Conservation (phyloP, 2,113 vertebrate genomes). For the Elgaria multicarinata region DNA sequence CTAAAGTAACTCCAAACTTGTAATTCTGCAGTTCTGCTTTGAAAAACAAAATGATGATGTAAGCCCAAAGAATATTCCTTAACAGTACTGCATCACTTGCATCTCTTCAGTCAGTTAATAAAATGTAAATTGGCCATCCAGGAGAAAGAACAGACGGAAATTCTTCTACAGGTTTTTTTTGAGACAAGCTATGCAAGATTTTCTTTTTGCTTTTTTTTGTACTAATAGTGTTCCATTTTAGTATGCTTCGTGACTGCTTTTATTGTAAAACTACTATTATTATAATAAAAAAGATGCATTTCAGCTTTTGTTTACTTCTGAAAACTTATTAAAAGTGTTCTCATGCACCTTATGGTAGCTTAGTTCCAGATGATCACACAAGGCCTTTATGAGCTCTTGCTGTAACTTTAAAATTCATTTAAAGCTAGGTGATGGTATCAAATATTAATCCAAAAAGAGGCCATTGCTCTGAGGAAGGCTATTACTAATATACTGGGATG, state of each 20-base stretch:
- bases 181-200: not conserved
- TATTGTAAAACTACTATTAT: not conserved
- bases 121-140: conserved; percentile 11
- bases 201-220: not conserved
- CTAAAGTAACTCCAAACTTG: not conserved
- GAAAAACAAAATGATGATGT: not conserved
- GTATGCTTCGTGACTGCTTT: not conserved
- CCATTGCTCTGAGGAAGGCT: too few relatives aligned
- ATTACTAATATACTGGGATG: too few relatives aligned
- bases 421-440: not conserved
- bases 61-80: not conserved
- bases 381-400: not conserved
- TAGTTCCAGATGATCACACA: not conserved
- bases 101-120: not conserved
- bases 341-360: not conserved
- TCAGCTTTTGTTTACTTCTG: not conserved
- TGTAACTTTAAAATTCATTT: not conserved
- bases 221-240: not conserved
- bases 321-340: not conserved
- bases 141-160: conserved; percentile 4
- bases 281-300: not conserved
- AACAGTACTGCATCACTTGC: not conserved
- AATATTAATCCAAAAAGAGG: not conserved
- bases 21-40: not conserved
- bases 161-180: not conserved